Evolutionary conservation across 2,113 vertebrate genomes (phyloP), one percentile per base, ranked within the genome.

Genomic region (Microtus montanus): DNA sequence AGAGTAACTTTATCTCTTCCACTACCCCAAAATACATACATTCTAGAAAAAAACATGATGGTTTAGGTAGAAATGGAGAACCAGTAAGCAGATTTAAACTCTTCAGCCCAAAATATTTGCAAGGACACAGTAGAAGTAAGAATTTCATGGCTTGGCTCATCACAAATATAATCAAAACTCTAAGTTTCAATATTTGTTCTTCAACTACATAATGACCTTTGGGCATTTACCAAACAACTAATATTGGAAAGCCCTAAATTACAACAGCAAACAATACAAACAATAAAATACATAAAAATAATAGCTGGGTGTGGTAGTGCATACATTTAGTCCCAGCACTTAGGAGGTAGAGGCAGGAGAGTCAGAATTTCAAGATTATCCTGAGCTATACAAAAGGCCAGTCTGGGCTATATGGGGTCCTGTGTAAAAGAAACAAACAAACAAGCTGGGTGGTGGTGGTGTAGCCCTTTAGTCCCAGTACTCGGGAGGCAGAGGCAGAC

Each of bases 191-290:
- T 75, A 88, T 71, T 28, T 49, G 14, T 86, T 30, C 24, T 93
- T 86, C 8, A 70, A 66, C 28, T 74, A 15, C 11, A 58, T 93
- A 70, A 54, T 64, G 15, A 78, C 38, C 30, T 68, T 77, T 44
- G 61, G 8, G 12, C 77, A 82, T 93, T 91, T 75, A 87, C 70
- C 61, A 89, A 94, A 93, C 24, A 96, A 93, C 17, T 28, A 92
- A 73, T 44, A 96, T 0, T 87, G 35, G 75, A 96, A 96, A 87
- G 19, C 10, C 11, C 9, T 82, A 78, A 75, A 66, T 38, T 58
- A 41, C 63, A 96, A 90, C 0, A 78, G n/a, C 13, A 85, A 63
- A 83, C 68, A 19, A 11, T 47, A 91, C 1, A 87, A 87, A 70
- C 19, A 70, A 52, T 71, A 70, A 49, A n/a, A n/a, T 70, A 70